These are phyloP conservation scores for Narcine bancroftii DNA, from an alignment of 2,113 vertebrate genomes.

Conservation along the genomic window DNA sequence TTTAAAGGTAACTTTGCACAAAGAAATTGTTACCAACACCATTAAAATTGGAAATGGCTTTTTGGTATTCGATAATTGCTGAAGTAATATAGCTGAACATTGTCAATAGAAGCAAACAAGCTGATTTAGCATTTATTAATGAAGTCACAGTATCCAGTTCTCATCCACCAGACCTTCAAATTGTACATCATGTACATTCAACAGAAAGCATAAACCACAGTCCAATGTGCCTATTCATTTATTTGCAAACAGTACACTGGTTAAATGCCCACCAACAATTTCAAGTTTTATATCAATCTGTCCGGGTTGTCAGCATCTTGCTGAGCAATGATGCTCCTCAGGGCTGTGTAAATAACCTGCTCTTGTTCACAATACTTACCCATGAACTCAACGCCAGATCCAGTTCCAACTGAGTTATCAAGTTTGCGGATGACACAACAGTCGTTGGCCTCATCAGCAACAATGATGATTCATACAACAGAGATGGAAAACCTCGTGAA, in stretches of 20 bases:
- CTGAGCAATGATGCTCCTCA: no score
- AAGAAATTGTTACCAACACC: not conserved
- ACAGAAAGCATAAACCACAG: not conserved
- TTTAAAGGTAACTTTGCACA: not conserved
- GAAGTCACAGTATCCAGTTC: not conserved
- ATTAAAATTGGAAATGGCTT: not conserved
- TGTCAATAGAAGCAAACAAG: not conserved
- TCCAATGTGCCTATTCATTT: not conserved
- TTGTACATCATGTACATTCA: no score
- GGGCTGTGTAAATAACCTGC: no score
- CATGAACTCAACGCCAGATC: no score
- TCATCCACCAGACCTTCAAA: not conserved
- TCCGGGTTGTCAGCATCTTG: no score
- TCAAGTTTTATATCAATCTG: not conserved
- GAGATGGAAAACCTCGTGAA: no score
- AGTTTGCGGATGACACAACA: no score
- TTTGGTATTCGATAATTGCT: not conserved
- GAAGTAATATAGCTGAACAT: not conserved
- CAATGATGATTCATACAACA: no score
- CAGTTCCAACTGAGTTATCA: no score
- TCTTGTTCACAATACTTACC: no score
- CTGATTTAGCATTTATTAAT: not conserved
- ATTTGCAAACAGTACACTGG: not conserved
- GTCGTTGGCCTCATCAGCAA: no score
- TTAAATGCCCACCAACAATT: not conserved